phyloP scores from a whole-genome alignment of 2,113 vertebrate genomes.

The Grus americana region DNA sequence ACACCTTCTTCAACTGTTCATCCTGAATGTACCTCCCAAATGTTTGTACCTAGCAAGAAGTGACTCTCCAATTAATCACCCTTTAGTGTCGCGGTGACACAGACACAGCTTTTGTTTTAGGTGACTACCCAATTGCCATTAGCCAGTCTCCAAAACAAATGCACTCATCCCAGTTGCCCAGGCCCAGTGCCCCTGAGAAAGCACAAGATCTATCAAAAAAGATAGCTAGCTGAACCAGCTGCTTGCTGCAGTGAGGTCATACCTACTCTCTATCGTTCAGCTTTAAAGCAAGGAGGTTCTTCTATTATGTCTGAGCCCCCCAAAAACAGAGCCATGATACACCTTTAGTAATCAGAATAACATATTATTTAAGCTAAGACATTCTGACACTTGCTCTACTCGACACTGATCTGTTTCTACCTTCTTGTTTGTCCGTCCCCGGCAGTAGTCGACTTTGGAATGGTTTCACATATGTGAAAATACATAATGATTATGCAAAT shows the following conservation, averaged over 20 bases:
- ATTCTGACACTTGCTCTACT: not conserved
- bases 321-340: not conserved
- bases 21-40: not conserved
- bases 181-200: not conserved
- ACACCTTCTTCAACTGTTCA: not conserved
- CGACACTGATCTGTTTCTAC: not conserved
- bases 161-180: not conserved
- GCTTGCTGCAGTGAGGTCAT: not conserved
- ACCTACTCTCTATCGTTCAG: not conserved
- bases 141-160: not conserved
- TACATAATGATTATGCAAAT: not conserved
- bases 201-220: not conserved
- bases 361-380: not conserved
- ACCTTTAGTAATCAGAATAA: not conserved
- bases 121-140: not conserved
- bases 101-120: not conserved
- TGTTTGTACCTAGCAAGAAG: not conserved
- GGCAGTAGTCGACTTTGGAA: not conserved
- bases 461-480: not conserved
- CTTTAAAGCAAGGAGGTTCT: not conserved
- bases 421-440: not conserved
- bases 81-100: not conserved
- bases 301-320: not conserved
- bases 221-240: not conserved
- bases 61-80: not conserved